Conservation (phyloP, 2,113 vertebrate genomes). For the Chaenocephalus aceratus region DNA sequence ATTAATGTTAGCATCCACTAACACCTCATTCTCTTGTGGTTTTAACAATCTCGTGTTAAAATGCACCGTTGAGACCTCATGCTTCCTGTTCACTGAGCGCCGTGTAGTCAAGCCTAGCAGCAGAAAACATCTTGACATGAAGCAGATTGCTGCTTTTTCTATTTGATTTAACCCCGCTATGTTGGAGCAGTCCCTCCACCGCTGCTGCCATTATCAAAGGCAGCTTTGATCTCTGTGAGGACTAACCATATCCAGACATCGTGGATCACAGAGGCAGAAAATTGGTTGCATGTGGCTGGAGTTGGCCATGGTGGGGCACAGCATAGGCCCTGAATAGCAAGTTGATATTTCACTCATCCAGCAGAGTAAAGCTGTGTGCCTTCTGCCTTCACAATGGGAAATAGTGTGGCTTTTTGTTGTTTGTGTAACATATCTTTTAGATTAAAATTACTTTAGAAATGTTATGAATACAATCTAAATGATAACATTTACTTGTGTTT, state of each 20-base stretch:
- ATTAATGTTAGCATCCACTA: neutral
- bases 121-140: conserved; percentile 81
- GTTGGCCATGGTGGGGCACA: conserved; percentile 87
- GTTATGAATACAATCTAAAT: neutral
- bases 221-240: conserved; percentile 91
- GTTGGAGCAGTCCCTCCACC: conserved; percentile 82
- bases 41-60: conserved; percentile 49
- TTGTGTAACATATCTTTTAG: neutral
- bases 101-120: conserved; percentile 71
- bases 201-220: conserved; percentile 88
- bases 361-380: conserved; percentile 55
- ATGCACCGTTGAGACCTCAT: conserved; percentile 27
- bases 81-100: conserved; percentile 71
- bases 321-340: conserved; percentile 84
- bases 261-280: conserved; percentile 87
- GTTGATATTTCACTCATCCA: conserved; percentile 86
- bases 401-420: neutral
- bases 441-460: conserved; percentile 5
- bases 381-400: conserved; percentile 46
- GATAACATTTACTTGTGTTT: neutral
- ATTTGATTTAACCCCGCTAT: conserved; percentile 82
- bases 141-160: conserved; percentile 82
- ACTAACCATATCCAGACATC: conserved; percentile 96
- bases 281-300: conserved; percentile 91
- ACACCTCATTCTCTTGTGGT: conserved; percentile 35